phyloP scores from a whole-genome alignment of 2,888 invertebrate genomes.

The Ormyrus pomaceus region DNA sequence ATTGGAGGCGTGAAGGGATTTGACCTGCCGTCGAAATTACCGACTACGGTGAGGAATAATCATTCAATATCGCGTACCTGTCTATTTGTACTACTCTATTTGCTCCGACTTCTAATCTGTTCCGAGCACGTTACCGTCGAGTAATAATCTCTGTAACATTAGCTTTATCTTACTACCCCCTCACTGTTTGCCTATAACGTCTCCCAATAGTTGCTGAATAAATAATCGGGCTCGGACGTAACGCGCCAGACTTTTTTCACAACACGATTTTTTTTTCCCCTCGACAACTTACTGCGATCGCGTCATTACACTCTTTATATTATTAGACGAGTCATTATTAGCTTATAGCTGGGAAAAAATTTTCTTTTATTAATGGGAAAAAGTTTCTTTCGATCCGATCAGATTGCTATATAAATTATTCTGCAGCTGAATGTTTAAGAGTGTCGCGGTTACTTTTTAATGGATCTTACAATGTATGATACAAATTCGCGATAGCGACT shows the following conservation, averaged over 20 bases:
- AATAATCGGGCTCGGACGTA: constrained; percentile 13
- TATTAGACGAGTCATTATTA: too few species aligned
- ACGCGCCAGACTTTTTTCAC: background rate
- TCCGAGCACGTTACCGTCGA: constrained; percentile 28
- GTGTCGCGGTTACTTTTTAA: too few species aligned
- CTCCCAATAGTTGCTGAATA: constrained; percentile 44
- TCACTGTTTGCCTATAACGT: background rate
- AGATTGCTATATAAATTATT: too few species aligned
- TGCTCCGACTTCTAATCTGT: constrained; percentile 37
- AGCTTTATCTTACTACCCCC: constrained; percentile 24
- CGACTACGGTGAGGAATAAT: background rate
- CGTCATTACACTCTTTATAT: too few species aligned
- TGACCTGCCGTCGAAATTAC: background rate
- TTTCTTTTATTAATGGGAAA: too few species aligned
- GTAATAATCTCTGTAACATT: constrained; percentile 41
- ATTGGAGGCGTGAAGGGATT: background rate
- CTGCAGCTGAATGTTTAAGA: too few species aligned
- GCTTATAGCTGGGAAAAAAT: too few species aligned
- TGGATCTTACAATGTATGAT: too few species aligned
- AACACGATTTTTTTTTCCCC: background rate
- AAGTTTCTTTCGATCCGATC: too few species aligned
- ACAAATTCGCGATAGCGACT: too few species aligned
- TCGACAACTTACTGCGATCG: too few species aligned
- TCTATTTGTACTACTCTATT: constrained; percentile 20
- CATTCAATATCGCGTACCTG: constrained; percentile 22